Conservation (phyloP, 2,797 vertebrate species). For the Hippocampus kuda region DNA sequence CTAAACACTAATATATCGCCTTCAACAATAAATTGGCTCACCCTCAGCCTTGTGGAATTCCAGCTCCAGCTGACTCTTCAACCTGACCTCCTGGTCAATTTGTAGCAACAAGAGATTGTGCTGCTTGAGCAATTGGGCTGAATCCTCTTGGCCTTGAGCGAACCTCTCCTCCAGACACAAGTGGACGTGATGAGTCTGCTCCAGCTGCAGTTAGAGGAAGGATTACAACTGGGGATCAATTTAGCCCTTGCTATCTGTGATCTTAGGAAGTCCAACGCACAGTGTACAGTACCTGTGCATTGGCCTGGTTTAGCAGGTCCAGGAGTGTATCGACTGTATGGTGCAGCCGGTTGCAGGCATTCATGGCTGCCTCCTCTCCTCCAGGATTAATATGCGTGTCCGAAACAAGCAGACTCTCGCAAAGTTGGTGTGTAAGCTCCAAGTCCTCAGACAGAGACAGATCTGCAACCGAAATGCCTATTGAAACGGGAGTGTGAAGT, state of each 20-base stretch:
- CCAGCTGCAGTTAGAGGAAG: slow-evolving; percentile 60
- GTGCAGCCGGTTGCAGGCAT: slow-evolving; percentile 68
- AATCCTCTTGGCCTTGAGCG: slow-evolving; percentile 67
- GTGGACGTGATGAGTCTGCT: slow-evolving; percentile 74
- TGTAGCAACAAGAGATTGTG: slow-evolving; percentile 74
- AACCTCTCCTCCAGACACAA: slow-evolving; percentile 73
- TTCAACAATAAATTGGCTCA: slow-evolving; percentile 45
- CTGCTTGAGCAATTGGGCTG: slow-evolving; percentile 68
- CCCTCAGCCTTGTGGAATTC: slow-evolving; percentile 87
- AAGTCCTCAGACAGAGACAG: slow-evolving; percentile 54
- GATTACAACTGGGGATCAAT: neutral
- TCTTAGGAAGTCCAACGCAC: neutral
- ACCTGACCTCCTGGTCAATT: slow-evolving; percentile 70
- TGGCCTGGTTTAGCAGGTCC: slow-evolving; percentile 78
- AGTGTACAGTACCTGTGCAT: slow-evolving; percentile 69
- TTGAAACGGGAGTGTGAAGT: neutral
- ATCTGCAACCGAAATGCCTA: slow-evolving; percentile 43
- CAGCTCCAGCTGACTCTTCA: slow-evolving; percentile 72
- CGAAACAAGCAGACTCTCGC: slow-evolving; percentile 82
- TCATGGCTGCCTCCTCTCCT: slow-evolving; percentile 72
- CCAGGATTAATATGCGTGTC: slow-evolving; percentile 65
- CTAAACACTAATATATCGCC: no score
- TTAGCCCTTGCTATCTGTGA: neutral
- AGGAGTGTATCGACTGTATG: slow-evolving; percentile 78
- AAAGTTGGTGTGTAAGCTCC: slow-evolving; percentile 81